Evolutionary conservation across 2,888 invertebrate species (phyloP), one percentile per base, ranked within the genome.

Genomic region (Heliconius cydno): DNA sequence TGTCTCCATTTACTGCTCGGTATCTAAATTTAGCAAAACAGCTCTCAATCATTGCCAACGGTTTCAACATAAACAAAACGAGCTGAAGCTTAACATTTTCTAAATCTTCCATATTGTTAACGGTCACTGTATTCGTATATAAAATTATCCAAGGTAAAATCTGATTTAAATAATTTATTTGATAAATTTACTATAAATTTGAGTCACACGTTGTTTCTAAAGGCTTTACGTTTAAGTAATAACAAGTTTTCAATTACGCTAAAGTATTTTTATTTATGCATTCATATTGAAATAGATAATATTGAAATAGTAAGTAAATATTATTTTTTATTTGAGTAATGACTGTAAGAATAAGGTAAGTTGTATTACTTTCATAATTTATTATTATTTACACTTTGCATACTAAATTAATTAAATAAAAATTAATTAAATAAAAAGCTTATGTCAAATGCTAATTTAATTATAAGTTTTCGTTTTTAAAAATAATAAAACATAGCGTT

Each of bases 1-100:
- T 46, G 30, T 85, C 80, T 46, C 85, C 86, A 28, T 87, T 82
- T 2, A 80, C 82, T 15, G 85, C 66, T 57, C 85, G 84, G 76
- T 89, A 89, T 83, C 91, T 83, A 66, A 88, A 88, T 83, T 91
- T 88, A 41, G 92, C 92, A 76, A 85, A 90, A 22, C 82, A 63
- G 77, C 86, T 84, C 83, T 91, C 91, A 38, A 87, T 60, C 34
- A 84, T 41, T 3, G 88, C 28, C 12, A 86, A 79, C 2, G 90
- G 89, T 79, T 85, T 87, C 60, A 85, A 57, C 70, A 76, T 79
- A 63, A 75, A 82, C n/a, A 52, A 46, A 81, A 80, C 73, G 13
- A 57, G 19, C 25, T 63, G 75, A 25, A 75, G 9, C 2, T 28
- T 41, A 34, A n/a, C 41, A 63, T 34, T 65, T 75, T 34, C 65